These are phyloP conservation scores for Vireo altiloquus DNA, from an alignment of 2,113 vertebrate species.

Conservation along the genomic window DNA sequence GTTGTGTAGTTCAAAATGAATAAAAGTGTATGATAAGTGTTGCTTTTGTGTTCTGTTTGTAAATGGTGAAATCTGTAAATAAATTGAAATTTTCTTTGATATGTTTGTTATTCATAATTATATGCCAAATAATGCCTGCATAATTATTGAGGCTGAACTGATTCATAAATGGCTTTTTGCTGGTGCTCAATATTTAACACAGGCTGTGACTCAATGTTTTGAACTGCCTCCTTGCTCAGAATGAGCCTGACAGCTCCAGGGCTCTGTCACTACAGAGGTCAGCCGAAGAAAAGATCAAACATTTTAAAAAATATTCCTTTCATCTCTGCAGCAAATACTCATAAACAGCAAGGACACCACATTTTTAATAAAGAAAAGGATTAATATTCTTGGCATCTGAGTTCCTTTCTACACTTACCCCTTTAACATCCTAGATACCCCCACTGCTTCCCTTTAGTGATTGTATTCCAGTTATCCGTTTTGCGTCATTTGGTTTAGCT, in stretches of 20 bases:
- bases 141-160: background rate
- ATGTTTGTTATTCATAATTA: background rate
- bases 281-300: background rate
- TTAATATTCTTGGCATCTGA: background rate
- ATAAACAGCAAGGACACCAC: background rate
- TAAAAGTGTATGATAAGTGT: background rate
- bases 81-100: background rate
- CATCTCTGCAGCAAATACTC: background rate
- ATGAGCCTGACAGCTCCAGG: background rate
- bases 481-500: background rate
- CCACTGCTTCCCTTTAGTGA: rapidly evolving
- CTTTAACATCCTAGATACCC: background rate
- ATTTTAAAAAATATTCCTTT: background rate
- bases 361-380: background rate
- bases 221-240: rapidly evolving
- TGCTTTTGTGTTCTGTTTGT: background rate
- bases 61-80: background rate
- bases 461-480: background rate
- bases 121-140: background rate
- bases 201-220: background rate
- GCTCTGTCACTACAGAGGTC: background rate
- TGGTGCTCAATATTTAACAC: background rate
- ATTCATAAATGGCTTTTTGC: background rate
- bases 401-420: rapidly evolving
- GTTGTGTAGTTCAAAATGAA: background rate